Conservation (phyloP, 2,797 vertebrate species). For the Semotilus atromaculatus region DNA sequence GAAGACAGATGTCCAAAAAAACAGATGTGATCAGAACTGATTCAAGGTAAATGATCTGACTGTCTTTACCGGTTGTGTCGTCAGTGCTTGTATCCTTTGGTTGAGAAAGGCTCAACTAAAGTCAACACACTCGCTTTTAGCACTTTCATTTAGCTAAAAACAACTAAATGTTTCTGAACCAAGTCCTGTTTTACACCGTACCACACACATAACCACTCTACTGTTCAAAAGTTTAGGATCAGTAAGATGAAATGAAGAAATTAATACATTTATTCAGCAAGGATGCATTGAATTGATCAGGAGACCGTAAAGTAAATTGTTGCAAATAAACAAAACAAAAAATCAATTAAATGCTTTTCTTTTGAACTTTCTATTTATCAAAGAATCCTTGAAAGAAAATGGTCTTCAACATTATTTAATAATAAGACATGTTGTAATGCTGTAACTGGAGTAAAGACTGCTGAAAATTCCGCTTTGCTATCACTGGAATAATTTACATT, state of each 20-base stretch:
- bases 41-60: background rate
- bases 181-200: background rate
- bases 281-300: too few relatives aligned
- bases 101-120: background rate
- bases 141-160: background rate
- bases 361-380: background rate
- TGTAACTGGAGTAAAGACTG: too few relatives aligned
- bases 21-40: conserved; percentile 12
- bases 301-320: too few relatives aligned
- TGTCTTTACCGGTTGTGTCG: background rate
- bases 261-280: too few relatives aligned
- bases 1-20: conserved; percentile 20
- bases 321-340: too few relatives aligned
- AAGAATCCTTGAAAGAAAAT: background rate
- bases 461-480: too few relatives aligned
- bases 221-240: background rate
- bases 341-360: too few relatives aligned
- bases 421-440: too few relatives aligned
- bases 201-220: background rate
- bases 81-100: background rate
- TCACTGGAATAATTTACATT: background rate
- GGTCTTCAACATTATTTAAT: too few relatives aligned
- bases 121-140: background rate
- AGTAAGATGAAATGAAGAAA: background rate
- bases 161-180: background rate